Base-by-base conservation (phyloP, 2,113 vertebrate genomes). In the Ochotona curzoniae region DNA sequence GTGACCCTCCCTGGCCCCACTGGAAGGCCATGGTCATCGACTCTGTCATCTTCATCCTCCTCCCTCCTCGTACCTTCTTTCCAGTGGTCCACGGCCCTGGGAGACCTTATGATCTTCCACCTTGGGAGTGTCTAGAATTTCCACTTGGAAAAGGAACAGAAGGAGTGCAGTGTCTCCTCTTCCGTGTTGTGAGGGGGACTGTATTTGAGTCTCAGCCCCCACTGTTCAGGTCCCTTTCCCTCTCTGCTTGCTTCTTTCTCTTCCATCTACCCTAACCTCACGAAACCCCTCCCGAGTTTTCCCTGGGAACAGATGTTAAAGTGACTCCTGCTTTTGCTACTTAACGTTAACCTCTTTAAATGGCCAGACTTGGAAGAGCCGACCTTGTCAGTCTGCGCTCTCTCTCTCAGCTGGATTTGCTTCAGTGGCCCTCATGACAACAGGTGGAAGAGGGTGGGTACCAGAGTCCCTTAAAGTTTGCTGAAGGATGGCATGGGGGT, bases 261-360 rank as follows among this genome's bases (percentile, higher is more conserved):
- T 38, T 26, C 30, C n/a, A 12, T 15, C 21, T 38, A 10, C 20
- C 17, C n/a, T 51, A 32, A n/a, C 10, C 28, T 66, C 10, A n/a
- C 26, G 70, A 28, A 82, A 69, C 20, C 74, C 66, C 80, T 75
- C 70, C 23, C 83, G 66, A 30, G 26, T 79, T 93, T 95, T 71
- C 64, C 54, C 64, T 60, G 75, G 49, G 25, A 47, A 57, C 49
- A 67, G 74, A 9, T 44, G 57, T 70, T 25, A 89, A 49, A 83
- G 44, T 61, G 64, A 5, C 8, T 21, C 79, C 90, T 75, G 82
- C 44, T 87, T 94, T 92, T 92, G 64, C 32, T 92, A 49, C 67
- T 32, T 83, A 84, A 87, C 51, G 91, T 90, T 69, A 94, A 83
- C 70, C 63, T 92, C 83, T 85, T 92, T 74, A 82, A 90, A 61